Evolutionary conservation across 2,113 vertebrate genomes (phyloP), one percentile per base, ranked within the genome.

Genomic region (Oreotrochilus melanogaster): DNA sequence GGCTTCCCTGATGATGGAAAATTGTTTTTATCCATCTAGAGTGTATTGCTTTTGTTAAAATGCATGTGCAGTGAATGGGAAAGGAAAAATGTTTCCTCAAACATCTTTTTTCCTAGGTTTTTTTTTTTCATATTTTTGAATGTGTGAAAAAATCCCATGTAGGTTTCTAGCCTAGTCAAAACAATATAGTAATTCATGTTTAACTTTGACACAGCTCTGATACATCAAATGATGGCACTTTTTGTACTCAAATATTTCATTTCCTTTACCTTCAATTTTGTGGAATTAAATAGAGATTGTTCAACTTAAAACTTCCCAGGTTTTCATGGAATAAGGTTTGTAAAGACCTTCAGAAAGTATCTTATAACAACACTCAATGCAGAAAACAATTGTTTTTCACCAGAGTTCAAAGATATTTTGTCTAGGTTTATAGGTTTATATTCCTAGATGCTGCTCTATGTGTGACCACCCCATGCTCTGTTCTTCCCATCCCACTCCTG

Each of bases 1-100:
- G 96, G 94, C 84, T 97, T 97, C 95, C 69, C 57, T 98, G 97
- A 97, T 96, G 97, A 97, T 94, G 95, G 97, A 81, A 98, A 98
- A 98, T 98, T 96, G 95, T 96, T 96, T 88, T 89, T 96, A 95
- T 92, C 96, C 86, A 78, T 97, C 96, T 96, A 89, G 91, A 95
- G 48, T 93, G 56, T 51, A 64, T 75, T 7, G 16, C 96, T 88
- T 96, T 94, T 67, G 47, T 93, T 62, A 88, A 90, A 95, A 94
- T 89, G 42, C 92, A 82, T 92, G 92, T 94, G 94, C 94, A 89
- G 62, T 91, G 86, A 92, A 74, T 88, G 92, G 78, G 66, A 87
- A 78, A 71, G 73, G 64, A 83, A 95, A 97, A 92, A 58, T 4
- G 7, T 72, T 96, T 91, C 89, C 65, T 94, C 11, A 5, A 62